Evolutionary conservation across 2,797 vertebrate genomes (phyloP).

Genomic region (Geotrypetes seraphini): DNA sequence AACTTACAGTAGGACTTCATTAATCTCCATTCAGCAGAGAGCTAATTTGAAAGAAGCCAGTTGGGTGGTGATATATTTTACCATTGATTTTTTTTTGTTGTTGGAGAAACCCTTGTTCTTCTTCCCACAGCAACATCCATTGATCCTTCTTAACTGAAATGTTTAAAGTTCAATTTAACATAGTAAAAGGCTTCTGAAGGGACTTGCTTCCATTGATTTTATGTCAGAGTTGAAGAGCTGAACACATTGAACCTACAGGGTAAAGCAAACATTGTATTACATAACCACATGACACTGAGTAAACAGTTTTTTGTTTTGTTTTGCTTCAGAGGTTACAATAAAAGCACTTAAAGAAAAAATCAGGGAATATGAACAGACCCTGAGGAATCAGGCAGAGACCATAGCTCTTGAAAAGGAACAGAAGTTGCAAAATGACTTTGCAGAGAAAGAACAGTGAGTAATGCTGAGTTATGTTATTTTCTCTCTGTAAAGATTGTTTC

Average conservation of each 20-base stretch:
- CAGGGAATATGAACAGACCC: conserved; percentile 91
- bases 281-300: conserved; percentile 30
- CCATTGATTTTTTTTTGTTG: conserved; percentile 58
- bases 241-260: conserved; percentile 49
- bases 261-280: conserved; percentile 33
- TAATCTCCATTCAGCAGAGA: conserved; percentile 56
- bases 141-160: conserved; percentile 86
- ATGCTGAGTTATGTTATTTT: no score
- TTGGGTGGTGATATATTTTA: conserved; percentile 72
- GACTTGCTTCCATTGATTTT: conserved; percentile 94
- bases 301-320: conserved; percentile 37
- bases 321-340: conserved; percentile 86
- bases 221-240: conserved; percentile 81
- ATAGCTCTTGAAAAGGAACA: conserved; percentile 92
- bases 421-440: conserved; percentile 93
- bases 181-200: conserved; percentile 90
- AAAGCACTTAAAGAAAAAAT: conserved; percentile 98
- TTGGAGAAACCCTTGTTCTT: conserved; percentile 37
- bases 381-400: conserved; percentile 91
- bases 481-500: no score
- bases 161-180: conserved; percentile 98
- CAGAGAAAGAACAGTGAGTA: conserved; percentile 89
- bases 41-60: conserved; percentile 74
- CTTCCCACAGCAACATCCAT: conserved; percentile 74
- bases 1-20: conserved; percentile 50